Conservation (phyloP, 64 coral and sea anemone genomes). For the Stylophora pistillata region DNA sequence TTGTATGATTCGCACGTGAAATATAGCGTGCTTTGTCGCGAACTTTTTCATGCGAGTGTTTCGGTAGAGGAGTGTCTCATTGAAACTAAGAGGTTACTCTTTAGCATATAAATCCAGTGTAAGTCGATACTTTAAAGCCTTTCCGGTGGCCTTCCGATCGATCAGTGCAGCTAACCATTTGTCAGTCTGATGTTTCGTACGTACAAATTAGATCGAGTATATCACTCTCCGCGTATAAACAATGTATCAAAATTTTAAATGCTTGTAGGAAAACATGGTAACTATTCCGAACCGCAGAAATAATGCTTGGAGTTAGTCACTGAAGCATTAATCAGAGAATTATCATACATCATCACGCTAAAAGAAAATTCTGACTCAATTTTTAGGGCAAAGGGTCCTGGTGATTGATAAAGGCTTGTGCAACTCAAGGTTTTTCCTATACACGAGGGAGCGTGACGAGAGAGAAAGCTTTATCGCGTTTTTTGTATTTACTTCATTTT, state of each 20-base stretch:
- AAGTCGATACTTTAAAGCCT: not conserved
- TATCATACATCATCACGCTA: slow-evolving; percentile 43
- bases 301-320: slow-evolving; percentile 20
- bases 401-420: not conserved
- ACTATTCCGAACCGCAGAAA: not conserved
- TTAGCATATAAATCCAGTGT: not conserved
- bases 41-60: not conserved
- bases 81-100: slow-evolving; percentile 11
- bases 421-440: not conserved
- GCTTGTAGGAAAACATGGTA: not conserved
- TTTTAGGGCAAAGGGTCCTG: not conserved
- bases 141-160: not conserved
- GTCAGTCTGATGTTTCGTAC: not conserved
- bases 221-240: too few relatives aligned
- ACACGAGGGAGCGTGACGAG: not conserved
- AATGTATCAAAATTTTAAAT: not conserved
- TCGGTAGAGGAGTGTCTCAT: not conserved
- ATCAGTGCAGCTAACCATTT: not conserved
- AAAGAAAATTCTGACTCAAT: not conserved
- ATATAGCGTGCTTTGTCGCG: not conserved
- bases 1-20: not conserved
- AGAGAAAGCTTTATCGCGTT: not conserved
- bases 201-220: not conserved
- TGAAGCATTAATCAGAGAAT: slow-evolving; percentile 15
- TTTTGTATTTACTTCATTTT: not conserved